Evolutionary conservation across 2,797 vertebrate species (phyloP), one percentile per base, ranked within the genome.

Genomic region (Danio kyathit): DNA sequence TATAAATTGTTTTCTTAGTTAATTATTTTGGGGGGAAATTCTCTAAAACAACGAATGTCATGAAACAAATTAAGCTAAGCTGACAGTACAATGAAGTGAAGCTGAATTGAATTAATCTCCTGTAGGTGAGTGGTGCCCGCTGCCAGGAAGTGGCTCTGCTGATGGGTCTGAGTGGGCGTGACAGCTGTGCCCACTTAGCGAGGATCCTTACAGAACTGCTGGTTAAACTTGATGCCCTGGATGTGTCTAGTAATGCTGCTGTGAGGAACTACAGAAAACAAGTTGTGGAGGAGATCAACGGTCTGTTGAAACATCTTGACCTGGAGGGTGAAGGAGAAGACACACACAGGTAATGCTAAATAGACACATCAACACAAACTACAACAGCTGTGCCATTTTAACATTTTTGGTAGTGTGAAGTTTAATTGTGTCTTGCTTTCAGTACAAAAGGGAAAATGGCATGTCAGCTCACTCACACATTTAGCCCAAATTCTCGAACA

Each of bases 201-300:
- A 96, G 98, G 17, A 93, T 98, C 87, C 96, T 99, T 14, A 98
- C 95, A 0, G 97, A 98, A 82, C 90, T 99, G 87, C 94, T 96
- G 70, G 97, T 97, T 3, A 96, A 98, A 83, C 93, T 99, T 91
- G 98, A 99, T 60, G 97, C 97, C 6, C 91, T 99, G 75, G 97
- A 99, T 73, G 97, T 99, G 79, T 97, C 97, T 0, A 97, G 97
- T 10, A 95, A 85, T 17, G 91, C 94, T 0, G 96, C 96, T 0
- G 95, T 99, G 86, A 93, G 98, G 43, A 99, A 98, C 76, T 99
- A 99, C 89, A 93, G 98, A 51, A 97, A 96, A 76, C 97, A 97
- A 89, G 97, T 99, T 0, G 97, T 99, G 78, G 96, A 98, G 87
- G 97, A 99, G 88, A 98, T 99, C 85, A 97, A 99, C 86, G 95